Evolutionary conservation across 2,113 vertebrate genomes (phyloP).

Genomic region (Oreochromis tanganicae): DNA sequence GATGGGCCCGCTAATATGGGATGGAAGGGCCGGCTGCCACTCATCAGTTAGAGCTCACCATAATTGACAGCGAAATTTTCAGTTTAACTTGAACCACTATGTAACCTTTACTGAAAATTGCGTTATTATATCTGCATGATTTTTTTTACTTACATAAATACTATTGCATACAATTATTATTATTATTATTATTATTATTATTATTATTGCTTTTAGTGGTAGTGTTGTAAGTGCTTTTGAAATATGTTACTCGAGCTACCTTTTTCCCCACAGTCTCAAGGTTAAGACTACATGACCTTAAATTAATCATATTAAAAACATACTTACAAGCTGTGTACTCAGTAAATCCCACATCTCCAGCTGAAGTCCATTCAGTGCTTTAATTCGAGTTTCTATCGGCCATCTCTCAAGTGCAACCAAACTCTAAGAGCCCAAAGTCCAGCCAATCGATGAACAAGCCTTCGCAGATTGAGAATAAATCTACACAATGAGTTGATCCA

Average conservation of each 20-base stretch:
- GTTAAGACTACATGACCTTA: background rate
- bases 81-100: background rate
- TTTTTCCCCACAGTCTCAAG: background rate
- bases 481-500: background rate
- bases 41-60: background rate
- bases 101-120: background rate
- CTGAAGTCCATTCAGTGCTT: slow-evolving; percentile 28
- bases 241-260: background rate
- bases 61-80: background rate
- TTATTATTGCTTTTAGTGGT: background rate
- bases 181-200: background rate
- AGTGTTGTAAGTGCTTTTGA: background rate
- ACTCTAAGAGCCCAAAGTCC: slow-evolving; percentile 28
- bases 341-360: slow-evolving; percentile 36
- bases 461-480: background rate
- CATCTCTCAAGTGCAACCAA: background rate
- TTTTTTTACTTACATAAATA: background rate
- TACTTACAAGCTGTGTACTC: slow-evolving; percentile 38
- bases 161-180: background rate
- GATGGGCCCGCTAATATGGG: slow-evolving; percentile 44
- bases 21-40: slow-evolving; percentile 22
- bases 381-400: background rate
- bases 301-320: background rate
- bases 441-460: background rate
- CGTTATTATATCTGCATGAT: background rate